Conservation (phyloP, 2,113 vertebrate genomes). For the Anseranas semipalmata region DNA sequence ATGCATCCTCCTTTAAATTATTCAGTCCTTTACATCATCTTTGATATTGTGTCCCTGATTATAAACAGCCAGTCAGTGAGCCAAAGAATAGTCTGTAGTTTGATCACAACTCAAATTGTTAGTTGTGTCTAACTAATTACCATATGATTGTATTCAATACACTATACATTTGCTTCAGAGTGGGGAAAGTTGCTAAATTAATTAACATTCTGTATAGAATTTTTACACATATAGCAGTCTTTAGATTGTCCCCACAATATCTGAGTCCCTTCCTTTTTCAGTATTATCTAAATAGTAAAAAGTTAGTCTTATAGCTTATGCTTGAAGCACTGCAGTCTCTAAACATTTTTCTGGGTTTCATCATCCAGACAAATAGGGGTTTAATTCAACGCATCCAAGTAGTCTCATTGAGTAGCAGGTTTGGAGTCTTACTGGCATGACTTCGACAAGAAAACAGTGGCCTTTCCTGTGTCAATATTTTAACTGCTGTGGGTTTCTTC, state of each 20-base stretch:
- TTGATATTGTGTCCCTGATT: background rate
- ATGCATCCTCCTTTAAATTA: background rate
- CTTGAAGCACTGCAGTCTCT: background rate
- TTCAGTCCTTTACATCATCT: background rate
- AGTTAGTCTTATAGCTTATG: background rate
- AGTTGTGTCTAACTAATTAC: background rate
- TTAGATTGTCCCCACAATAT: background rate
- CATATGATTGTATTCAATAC: background rate
- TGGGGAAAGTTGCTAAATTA: background rate
- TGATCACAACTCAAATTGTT: background rate
- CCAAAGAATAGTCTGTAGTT: background rate
- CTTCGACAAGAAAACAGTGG: background rate
- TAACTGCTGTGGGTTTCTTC: background rate
- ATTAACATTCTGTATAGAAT: background rate
- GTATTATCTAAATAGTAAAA: background rate
- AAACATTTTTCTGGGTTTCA: background rate
- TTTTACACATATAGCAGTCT: background rate
- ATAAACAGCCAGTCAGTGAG: background rate
- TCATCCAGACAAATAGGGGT: background rate
- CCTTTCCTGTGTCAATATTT: background rate
- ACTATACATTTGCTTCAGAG: background rate
- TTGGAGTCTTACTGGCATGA: background rate
- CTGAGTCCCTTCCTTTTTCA: background rate
- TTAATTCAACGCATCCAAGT: background rate
- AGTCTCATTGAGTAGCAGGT: background rate